phyloP scores from a whole-genome alignment of 2,888 invertebrate genomes.

The Caenorhabditis parvicauda region DNA sequence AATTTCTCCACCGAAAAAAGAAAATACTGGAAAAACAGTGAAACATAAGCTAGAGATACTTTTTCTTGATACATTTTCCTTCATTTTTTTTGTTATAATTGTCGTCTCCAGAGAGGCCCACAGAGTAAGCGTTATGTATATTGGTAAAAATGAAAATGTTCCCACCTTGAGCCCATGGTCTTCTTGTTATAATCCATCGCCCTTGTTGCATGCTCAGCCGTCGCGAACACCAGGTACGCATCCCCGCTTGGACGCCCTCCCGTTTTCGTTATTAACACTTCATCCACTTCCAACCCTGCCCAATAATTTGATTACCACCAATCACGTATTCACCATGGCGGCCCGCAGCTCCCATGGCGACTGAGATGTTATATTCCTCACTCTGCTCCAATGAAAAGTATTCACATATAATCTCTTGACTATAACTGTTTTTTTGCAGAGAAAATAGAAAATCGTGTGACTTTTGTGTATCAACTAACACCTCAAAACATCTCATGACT shows the following conservation, averaged over 20 bases:
- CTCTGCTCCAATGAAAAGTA: too few relatives aligned
- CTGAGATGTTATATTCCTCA: too few relatives aligned
- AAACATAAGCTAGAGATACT: neutral
- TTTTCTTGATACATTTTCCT: too few relatives aligned
- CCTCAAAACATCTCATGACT: too few relatives aligned
- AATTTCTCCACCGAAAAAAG: neutral
- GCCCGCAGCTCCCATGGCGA: too few relatives aligned
- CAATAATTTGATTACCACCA: neutral
- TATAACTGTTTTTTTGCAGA: too few relatives aligned
- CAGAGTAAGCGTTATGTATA: slow-evolving; percentile 1
- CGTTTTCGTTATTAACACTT: slow-evolving; percentile 56
- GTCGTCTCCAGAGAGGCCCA: neutral
- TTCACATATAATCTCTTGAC: too few relatives aligned
- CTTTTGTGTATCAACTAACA: too few relatives aligned
- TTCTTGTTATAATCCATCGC: slow-evolving; percentile 55
- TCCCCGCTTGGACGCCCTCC: slow-evolving; percentile 57
- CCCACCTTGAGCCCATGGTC: slow-evolving; percentile 57
- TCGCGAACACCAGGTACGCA: slow-evolving; percentile 51
- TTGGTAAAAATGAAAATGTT: neutral
- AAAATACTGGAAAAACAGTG: neutral
- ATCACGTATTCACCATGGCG: too few relatives aligned
- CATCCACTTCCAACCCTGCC: slow-evolving; percentile 51
- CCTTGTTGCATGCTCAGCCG: slow-evolving; percentile 38
- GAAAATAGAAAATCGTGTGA: too few relatives aligned
- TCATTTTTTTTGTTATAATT: too few relatives aligned